phyloP scores from a whole-genome alignment of 2,797 vertebrate species.

The Dendrocincla tyrannina region DNA sequence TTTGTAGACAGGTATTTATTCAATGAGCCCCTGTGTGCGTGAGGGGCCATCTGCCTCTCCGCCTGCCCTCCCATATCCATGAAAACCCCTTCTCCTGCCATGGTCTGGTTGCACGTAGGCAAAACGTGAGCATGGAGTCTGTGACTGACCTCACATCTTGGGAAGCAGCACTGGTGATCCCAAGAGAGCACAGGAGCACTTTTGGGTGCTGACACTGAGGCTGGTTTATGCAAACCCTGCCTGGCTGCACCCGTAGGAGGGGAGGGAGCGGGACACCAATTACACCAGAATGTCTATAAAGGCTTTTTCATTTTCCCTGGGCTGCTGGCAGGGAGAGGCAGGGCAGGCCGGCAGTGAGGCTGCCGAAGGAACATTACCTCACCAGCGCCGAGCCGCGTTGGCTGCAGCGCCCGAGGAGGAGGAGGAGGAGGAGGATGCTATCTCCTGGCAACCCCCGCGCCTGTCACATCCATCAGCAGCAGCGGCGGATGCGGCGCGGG shows the following conservation, averaged over 20 bases:
- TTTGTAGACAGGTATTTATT: constrained; percentile 53
- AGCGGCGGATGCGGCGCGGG: background rate
- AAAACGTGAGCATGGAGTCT: rapidly evolving
- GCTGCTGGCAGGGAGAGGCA: background rate
- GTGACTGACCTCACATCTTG: rapidly evolving
- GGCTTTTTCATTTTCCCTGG: background rate
- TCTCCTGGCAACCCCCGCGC: constrained; percentile 57
- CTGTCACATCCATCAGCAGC: constrained; percentile 40
- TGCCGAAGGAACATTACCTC: constrained; percentile 37
- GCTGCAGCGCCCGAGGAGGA: constrained; percentile 9
- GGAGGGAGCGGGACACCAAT: background rate
- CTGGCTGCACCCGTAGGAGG: background rate
- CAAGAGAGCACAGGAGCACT: rapidly evolving
- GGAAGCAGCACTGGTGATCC: rapidly evolving
- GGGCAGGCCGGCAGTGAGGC: background rate
- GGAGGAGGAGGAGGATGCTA: constrained; percentile 44
- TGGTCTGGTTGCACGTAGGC: rapidly evolving
- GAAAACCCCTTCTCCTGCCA: background rate
- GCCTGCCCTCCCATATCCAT: rapidly evolving
- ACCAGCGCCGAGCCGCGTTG: constrained; percentile 14
- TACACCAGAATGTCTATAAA: background rate
- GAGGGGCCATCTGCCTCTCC: background rate
- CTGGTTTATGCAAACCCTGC: background rate
- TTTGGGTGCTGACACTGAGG: rapidly evolving
- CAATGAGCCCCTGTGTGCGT: background rate